Conservation (phyloP, 2,113 vertebrate genomes). For the Connochaetes taurinus region DNA sequence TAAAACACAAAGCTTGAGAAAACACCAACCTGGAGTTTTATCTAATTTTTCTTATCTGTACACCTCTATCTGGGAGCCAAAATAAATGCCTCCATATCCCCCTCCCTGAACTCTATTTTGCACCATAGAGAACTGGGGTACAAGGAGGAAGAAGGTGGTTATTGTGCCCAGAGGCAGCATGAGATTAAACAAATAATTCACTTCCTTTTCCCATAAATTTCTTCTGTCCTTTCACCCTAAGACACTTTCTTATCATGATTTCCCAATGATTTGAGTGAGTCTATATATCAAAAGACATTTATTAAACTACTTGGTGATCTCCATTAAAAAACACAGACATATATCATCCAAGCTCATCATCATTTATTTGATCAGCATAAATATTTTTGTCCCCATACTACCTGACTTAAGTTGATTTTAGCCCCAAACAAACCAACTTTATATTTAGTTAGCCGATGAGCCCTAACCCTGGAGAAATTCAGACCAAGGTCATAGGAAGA, state of each 20-base stretch:
- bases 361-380: conserved; percentile 1
- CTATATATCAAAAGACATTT: conserved; percentile 11
- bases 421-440: background rate
- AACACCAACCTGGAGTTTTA: background rate
- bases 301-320: conserved; percentile 25
- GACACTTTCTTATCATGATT: conserved; percentile 5
- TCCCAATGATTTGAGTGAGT: background rate
- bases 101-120: background rate
- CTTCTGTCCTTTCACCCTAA: background rate
- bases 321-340: background rate
- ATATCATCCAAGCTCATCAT: background rate
- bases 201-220: background rate
- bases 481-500: background rate
- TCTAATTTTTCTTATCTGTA: background rate
- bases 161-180: background rate
- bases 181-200: background rate
- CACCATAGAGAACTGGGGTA: background rate
- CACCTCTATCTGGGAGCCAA: background rate
- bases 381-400: conserved; percentile 1
- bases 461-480: background rate
- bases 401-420: background rate
- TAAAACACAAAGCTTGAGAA: background rate
- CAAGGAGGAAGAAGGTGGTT: background rate
- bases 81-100: background rate
- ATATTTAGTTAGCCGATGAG: background rate